Conservation (phyloP, 2,888 invertebrate genomes). For the Drosophila fungiperda region DNA sequence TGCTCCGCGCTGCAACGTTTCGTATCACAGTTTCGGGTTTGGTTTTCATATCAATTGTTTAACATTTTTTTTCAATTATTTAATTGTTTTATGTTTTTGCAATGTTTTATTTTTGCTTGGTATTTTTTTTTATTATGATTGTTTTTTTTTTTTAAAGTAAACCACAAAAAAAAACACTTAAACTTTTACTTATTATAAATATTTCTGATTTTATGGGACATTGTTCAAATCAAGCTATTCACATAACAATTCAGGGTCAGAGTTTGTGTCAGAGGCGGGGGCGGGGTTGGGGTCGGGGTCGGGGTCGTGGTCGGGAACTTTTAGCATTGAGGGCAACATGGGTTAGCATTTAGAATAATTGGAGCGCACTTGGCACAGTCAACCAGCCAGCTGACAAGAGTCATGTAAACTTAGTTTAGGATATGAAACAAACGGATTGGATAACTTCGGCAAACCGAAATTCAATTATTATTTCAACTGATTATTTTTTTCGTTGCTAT, state of each 20-base stretch:
- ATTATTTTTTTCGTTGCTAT: background rate
- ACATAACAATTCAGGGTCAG: constrained; percentile 12
- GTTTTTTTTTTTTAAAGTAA: constrained; percentile 39
- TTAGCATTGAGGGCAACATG: background rate
- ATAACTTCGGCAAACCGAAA: constrained; percentile 25
- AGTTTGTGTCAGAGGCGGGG: background rate
- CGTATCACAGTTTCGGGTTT: constrained; percentile 47
- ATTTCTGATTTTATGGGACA: constrained; percentile 32
- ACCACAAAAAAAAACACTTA: constrained; percentile 65
- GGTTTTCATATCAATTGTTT: constrained; percentile 51
- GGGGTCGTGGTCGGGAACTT: background rate
- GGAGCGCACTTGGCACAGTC: background rate
- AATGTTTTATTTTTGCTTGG: constrained; percentile 13
- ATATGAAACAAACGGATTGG: background rate
- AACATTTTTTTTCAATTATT: constrained; percentile 47
- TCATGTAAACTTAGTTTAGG: constrained; percentile 1
- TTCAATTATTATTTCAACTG: constrained; percentile 8
- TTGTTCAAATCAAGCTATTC: constrained; percentile 28
- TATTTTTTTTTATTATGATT: constrained; percentile 9
- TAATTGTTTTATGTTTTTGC: constrained; percentile 30
- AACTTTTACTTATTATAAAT: constrained; percentile 50
- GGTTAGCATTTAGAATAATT: background rate
- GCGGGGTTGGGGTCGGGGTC: background rate
- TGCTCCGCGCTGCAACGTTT: constrained; percentile 60
- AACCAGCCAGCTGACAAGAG: background rate